phyloP scores from a whole-genome alignment of 2,888 invertebrate genomes.

The Macaria notata region DNA sequence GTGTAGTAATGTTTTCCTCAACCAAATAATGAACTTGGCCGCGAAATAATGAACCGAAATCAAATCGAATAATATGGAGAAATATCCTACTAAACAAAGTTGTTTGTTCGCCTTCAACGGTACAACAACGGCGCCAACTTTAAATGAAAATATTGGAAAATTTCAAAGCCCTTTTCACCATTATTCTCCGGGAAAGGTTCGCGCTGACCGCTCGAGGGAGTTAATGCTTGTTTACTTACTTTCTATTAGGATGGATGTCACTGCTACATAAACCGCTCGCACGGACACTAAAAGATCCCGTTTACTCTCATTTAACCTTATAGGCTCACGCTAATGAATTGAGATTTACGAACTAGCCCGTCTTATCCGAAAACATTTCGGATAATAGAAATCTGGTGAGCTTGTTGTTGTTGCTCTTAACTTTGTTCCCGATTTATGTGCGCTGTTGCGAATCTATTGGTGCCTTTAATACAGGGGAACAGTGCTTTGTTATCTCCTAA shows the following conservation, averaged over 20 bases:
- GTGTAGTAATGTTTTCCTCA: neutral
- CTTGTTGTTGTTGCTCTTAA: no score
- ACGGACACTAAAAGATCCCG: constrained; percentile 55
- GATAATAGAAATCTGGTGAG: no score
- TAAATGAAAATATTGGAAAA: constrained; percentile 28
- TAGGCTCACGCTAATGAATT: constrained; percentile 45
- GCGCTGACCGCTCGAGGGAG: constrained; percentile 24
- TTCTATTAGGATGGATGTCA: constrained; percentile 64
- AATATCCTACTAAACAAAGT: constrained; percentile 12
- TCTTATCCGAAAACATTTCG: neutral
- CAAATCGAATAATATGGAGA: constrained; percentile 13
- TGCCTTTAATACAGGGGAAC: no score
- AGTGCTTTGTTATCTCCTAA: no score
- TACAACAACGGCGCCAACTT: constrained; percentile 17
- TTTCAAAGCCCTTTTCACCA: constrained; percentile 26
- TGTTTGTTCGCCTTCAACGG: constrained; percentile 14
- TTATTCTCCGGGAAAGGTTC: constrained; percentile 26
- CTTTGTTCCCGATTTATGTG: no score
- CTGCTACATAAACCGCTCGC: constrained; percentile 66
- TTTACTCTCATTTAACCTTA: constrained; percentile 64
- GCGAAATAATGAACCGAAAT: constrained; percentile 5
- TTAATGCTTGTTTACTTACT: constrained; percentile 33
- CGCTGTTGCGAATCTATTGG: no score
- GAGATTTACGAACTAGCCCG: constrained; percentile 45
- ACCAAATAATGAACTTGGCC: constrained; percentile 2